phyloP scores from a whole-genome alignment of 2,888 invertebrate species.

The Hydriomena furcata region DNA sequence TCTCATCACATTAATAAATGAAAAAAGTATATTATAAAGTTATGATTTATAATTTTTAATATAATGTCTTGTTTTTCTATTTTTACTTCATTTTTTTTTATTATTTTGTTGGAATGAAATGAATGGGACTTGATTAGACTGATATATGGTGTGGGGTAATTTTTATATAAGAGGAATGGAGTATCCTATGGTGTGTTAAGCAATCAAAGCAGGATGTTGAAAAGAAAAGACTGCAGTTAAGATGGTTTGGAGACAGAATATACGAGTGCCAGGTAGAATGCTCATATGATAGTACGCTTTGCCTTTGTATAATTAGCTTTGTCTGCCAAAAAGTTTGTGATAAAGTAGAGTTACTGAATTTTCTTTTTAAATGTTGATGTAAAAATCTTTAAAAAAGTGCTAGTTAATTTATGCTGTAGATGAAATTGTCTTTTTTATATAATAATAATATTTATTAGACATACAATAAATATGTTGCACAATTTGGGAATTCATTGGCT shows the following conservation, averaged over 20 bases:
- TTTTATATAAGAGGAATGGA: slow-evolving; percentile 17
- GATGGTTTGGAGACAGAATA: slow-evolving; percentile 23
- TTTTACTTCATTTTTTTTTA: slow-evolving; percentile 28
- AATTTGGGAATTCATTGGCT: too few species aligned
- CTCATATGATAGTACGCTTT: slow-evolving; percentile 29
- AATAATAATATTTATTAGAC: too few species aligned
- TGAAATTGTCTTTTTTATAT: not conserved
- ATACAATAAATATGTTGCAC: too few species aligned
- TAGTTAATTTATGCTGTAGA: not conserved
- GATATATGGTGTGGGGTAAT: slow-evolving; percentile 27
- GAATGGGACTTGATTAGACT: slow-evolving; percentile 24
- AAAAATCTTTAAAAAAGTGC: slow-evolving; percentile 4
- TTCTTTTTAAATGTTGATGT: slow-evolving; percentile 35
- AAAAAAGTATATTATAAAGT: slow-evolving; percentile 35
- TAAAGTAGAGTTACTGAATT: slow-evolving; percentile 31
- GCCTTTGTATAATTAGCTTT: slow-evolving; percentile 37
- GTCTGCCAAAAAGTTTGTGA: slow-evolving; percentile 53
- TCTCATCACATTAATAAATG: slow-evolving; percentile 44
- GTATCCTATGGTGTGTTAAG: slow-evolving; percentile 24
- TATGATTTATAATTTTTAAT: slow-evolving; percentile 40
- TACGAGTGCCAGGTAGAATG: slow-evolving; percentile 19
- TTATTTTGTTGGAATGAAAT: slow-evolving; percentile 29
- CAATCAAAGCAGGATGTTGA: slow-evolving; percentile 23
- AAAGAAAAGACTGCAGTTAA: slow-evolving; percentile 34
- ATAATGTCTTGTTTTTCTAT: slow-evolving; percentile 13